Evolutionary conservation across 2,888 invertebrate species (phyloP).

Genomic region (Nudaria mundana): DNA sequence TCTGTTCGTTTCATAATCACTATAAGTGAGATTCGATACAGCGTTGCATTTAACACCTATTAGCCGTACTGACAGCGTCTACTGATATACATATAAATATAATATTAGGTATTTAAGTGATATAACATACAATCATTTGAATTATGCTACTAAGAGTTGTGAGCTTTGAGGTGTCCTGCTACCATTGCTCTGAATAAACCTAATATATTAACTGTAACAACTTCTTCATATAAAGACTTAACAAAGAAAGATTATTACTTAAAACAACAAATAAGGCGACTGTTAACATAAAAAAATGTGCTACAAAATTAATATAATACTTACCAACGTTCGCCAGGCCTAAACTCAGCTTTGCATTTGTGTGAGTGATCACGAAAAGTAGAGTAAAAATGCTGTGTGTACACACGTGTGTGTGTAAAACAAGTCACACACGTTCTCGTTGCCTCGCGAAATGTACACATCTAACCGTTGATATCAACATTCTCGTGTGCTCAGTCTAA

Average conservation of each 20-base stretch:
- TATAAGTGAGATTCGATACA: constrained; percentile 46
- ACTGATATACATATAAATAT: constrained; percentile 13
- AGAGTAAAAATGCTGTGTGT: no score
- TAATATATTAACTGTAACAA: constrained; percentile 33
- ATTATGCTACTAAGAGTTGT: constrained; percentile 19
- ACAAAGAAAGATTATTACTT: not conserved
- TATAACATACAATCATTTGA: constrained; percentile 31
- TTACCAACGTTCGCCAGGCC: no score
- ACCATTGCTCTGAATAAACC: constrained; percentile 42
- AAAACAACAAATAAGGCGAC: constrained; percentile 18
- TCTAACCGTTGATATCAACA: constrained; percentile 38
- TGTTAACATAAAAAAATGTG: constrained; percentile 33
- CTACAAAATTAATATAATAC: constrained; percentile 19
- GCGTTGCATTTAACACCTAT: constrained; percentile 34
- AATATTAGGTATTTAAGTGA: not conserved
- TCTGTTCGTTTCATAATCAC: constrained; percentile 49
- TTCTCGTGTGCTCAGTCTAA: constrained; percentile 54
- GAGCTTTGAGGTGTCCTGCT: constrained; percentile 23
- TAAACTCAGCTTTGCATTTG: no score
- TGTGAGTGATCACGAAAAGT: no score
- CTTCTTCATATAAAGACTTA: constrained; percentile 15
- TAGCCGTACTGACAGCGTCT: constrained; percentile 33
- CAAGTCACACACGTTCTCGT: no score
- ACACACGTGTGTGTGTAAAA: no score
- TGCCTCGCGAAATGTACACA: no score